Base-by-base conservation (phyloP, 1,140 invertebrate species). In the Papilio helenus region DNA sequence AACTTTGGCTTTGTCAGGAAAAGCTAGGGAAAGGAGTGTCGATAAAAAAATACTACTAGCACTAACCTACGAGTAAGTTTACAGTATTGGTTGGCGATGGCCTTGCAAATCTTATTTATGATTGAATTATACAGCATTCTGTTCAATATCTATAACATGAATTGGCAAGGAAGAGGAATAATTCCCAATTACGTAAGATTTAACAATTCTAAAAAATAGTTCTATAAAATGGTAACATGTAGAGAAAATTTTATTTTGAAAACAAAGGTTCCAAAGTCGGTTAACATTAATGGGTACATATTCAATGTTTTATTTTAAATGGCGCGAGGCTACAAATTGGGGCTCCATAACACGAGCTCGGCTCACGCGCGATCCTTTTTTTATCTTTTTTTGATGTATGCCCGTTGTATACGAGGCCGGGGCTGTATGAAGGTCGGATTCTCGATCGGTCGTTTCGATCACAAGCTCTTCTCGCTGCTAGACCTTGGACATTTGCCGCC, bases 281-380 rank as follows among this genome's bases (percentile, higher is more conserved):
- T 68, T 68, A 68, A 68, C 12, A 68, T 68, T 68, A 68, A 68
- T 68, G 61, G 71, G 42, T 23, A 39, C 71, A 39, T 72, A 72
- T 44, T 72, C 16, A 3, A 34, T n/a, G 84, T 85, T 87, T 88
- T 90, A 87, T 88, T 92, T 87, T 84, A 86, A 79, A 46, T 84
- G 82, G 82, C 80, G 79, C 79, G 76, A 79, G 58, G 83, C 80
- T 89, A 91, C 91, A 91, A 92, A 91, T 92, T 92, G 88, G 89
- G 84, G 87, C 86, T 87, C 83, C 82, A 84, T 71, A 84, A 84
- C 85, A 88, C 81, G 84, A 82, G 72, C 83, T 79, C 81, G 68
- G 78, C 79, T 84, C 90, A 86, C 89, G 88, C 85, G 83, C 84
- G 86, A 79, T 79, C 73, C 23, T 39, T 79, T 77, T 85, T 89